phyloP scores from a whole-genome alignment of 2,797 vertebrate species.

The Erithacus rubecula region DNA sequence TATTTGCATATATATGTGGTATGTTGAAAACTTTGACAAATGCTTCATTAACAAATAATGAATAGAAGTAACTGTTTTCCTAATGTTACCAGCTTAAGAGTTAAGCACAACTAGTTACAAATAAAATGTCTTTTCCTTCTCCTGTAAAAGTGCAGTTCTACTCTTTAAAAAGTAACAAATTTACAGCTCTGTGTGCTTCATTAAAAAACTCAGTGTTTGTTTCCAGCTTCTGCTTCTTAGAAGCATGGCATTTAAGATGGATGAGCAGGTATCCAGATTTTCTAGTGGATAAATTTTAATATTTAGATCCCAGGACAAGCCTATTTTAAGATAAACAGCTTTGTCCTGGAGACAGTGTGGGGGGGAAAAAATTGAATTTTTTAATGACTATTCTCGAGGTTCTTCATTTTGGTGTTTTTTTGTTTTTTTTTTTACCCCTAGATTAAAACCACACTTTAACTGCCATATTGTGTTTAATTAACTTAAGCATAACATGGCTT shows the following conservation, averaged over 20 bases:
- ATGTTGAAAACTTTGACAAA: neutral
- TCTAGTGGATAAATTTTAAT: neutral
- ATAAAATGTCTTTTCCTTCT: neutral
- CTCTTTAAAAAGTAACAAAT: conserved; percentile 4
- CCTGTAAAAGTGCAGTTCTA: conserved; percentile 11
- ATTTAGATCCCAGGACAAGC: neutral
- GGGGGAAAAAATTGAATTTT: neutral
- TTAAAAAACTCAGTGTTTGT: neutral
- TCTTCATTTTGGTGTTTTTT: neutral
- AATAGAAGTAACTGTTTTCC: neutral
- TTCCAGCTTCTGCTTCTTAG: neutral
- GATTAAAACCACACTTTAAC: neutral
- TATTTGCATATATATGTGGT: neutral
- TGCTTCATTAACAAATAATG: conserved; percentile 16
- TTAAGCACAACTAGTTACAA: conserved; percentile 35
- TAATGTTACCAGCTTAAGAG: neutral
- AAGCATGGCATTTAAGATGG: neutral
- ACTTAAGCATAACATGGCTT: neutral
- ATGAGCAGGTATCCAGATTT: neutral
- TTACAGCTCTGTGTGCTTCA: neutral
- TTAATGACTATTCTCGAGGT: neutral
- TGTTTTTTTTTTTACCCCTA: fast-evolving
- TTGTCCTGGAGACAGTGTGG: neutral
- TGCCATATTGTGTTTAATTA: neutral
- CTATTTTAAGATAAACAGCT: neutral